These are phyloP conservation scores for Micrasema longulum DNA, from an alignment of 1,140 invertebrate genomes.

Conservation along the genomic window DNA sequence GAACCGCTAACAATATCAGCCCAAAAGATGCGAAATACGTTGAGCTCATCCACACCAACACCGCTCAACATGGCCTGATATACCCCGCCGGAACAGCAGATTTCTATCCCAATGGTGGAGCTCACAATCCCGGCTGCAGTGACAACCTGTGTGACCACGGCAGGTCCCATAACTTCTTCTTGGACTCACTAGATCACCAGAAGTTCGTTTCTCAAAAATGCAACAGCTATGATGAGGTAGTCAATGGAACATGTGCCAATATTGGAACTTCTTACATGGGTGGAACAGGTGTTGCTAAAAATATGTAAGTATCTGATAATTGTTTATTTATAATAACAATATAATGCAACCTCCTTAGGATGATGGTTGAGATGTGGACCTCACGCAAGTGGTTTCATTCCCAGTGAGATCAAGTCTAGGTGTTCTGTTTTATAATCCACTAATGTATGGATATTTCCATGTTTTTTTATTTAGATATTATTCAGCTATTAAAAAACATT, in stretches of 20 bases:
- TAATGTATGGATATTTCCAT: too few relatives aligned
- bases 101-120: conserved; percentile 77
- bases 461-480: too few relatives aligned
- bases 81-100: conserved; percentile 74
- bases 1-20: conserved; percentile 66
- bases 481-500: too few relatives aligned
- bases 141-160: conserved; percentile 42
- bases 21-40: conserved; percentile 73
- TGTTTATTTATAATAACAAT: background rate
- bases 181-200: conserved; percentile 40
- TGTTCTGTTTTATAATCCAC: too few relatives aligned
- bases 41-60: conserved; percentile 79
- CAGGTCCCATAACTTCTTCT: conserved; percentile 37
- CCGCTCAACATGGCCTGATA: conserved; percentile 68
- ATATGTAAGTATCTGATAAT: conserved; percentile 33
- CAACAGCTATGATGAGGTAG: conserved; percentile 43
- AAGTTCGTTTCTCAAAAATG: conserved; percentile 43
- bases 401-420: too few relatives aligned
- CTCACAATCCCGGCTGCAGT: conserved; percentile 71
- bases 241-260: conserved; percentile 34
- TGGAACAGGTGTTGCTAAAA: conserved; percentile 40
- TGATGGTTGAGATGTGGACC: too few relatives aligned
- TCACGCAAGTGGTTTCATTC: too few relatives aligned
- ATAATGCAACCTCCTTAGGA: too few relatives aligned
- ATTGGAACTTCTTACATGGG: conserved; percentile 40